Evolutionary conservation across 2,113 vertebrate genomes (phyloP), one percentile per base, ranked within the genome.

Genomic region (Scortum barcoo): DNA sequence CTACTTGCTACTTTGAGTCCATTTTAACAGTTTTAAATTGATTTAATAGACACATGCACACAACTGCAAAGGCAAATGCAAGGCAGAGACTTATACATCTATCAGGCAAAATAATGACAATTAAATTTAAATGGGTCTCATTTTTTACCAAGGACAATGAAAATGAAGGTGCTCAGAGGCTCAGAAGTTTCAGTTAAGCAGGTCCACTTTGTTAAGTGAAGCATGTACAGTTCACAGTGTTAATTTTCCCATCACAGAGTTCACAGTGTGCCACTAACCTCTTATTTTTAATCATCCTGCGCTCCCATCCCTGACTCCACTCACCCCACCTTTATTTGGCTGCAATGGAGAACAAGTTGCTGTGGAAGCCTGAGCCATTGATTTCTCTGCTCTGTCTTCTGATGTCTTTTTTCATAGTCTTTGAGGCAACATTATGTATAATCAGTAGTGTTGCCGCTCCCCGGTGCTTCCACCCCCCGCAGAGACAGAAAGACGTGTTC

Each of bases 401-500:
- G 56, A n/a, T 58, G 26, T 44, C 6, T 58, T 57, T 68, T 83
- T 83, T 63, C 30, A 40, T 44, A 17, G 46, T 69, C 26, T 81
- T 76, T 76, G 70, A 82, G 46, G 26, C 36, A 78, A 61, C 53
- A 48, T 87, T 57, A 84, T 72, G 57, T 72, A 63, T 65, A 61
- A 75, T 54, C 51, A 62, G n/a, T 19, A n/a, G 26, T 26, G 30
- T 22, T 16, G 14, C 57, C 50, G 62, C 56, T 50, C 50, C 33
- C 38, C 5, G 1, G n/a, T 46, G 63, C 28, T 65, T 28, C 50
- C 28, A 65, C 38, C 53, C 78, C 76, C 79, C 3, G 28, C 28
- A 36, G 76, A 17, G 62, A 36, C 36, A 28, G n/a, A 38, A 22
- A 76, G 44, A 6, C 5, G 13, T 28, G 42, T 11, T 40, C 11